These are phyloP conservation scores for Triplophysa dalaica DNA, from an alignment of 2,113 vertebrate genomes.

Conservation along the genomic window DNA sequence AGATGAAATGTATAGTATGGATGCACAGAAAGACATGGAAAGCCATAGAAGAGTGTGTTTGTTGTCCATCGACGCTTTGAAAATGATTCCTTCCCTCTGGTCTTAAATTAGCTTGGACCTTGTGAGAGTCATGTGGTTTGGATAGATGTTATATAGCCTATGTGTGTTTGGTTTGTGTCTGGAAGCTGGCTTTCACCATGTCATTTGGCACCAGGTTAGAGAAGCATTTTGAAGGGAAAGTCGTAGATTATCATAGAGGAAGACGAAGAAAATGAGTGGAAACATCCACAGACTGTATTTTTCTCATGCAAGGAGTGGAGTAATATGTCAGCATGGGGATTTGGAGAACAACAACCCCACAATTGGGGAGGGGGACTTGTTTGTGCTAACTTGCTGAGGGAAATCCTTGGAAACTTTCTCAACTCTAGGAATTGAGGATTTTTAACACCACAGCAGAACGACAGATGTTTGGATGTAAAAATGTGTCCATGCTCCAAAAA, in stretches of 20 bases:
- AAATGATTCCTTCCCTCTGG: constrained; percentile 34
- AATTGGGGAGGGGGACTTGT: constrained; percentile 18
- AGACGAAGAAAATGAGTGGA: constrained; percentile 2
- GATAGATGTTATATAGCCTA: constrained; percentile 9
- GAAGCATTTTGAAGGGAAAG: background rate
- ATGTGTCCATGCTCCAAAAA: constrained; percentile 9
- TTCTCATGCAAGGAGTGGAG: too few relatives aligned
- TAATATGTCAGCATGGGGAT: background rate
- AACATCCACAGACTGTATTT: constrained; percentile 1
- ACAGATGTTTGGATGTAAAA: constrained; percentile 9
- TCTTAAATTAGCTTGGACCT: constrained; percentile 43
- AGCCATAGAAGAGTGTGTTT: constrained; percentile 19
- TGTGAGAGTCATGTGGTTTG: constrained; percentile 22
- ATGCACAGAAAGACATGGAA: background rate
- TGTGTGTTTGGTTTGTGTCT: constrained; percentile 28
- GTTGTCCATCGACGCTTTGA: constrained; percentile 22
- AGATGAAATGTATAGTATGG: too few relatives aligned
- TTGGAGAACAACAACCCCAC: constrained; percentile 6
- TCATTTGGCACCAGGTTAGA: background rate
- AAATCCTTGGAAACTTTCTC: constrained; percentile 32
- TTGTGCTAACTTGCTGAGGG: background rate
- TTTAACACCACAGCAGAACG: background rate
- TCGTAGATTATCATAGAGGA: background rate
- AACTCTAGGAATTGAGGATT: constrained; percentile 11
- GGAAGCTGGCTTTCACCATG: constrained; percentile 2